Evolutionary conservation across 2,888 invertebrate genomes (phyloP).

Genomic region (Glaucopsyche alexis): DNA sequence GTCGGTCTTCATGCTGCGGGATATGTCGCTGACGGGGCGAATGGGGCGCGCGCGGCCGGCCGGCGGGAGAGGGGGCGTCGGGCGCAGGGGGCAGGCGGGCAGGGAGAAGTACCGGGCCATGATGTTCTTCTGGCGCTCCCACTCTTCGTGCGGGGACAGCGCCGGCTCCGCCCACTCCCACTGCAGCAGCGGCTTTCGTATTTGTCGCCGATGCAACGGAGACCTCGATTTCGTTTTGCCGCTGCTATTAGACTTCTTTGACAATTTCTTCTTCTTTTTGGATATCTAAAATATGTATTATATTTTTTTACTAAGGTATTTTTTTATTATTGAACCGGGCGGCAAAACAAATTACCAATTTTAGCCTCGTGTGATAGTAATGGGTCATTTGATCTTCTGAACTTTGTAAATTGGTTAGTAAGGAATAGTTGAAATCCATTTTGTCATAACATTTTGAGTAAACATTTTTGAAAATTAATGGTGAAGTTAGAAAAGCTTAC

Average conservation of each 20-base stretch:
- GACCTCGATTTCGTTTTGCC: neutral
- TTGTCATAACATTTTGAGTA: too few species aligned
- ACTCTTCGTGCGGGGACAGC: conserved; percentile 28
- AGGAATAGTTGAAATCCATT: too few species aligned
- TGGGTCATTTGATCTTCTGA: too few species aligned
- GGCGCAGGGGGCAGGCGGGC: conserved; percentile 5
- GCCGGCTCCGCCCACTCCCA: neutral
- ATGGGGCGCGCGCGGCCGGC: neutral
- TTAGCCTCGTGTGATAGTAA: too few species aligned
- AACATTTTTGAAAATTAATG: too few species aligned
- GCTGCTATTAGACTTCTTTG: neutral
- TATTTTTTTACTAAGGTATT: too few species aligned
- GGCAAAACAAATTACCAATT: too few species aligned
- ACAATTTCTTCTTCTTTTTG: neutral
- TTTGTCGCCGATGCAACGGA: neutral
- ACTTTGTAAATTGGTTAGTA: too few species aligned
- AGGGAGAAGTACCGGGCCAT: conserved; percentile 30
- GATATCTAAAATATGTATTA: neutral
- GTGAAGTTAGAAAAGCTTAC: too few species aligned
- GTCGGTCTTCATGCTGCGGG: neutral
- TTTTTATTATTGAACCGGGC: too few species aligned
- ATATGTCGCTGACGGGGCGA: neutral
- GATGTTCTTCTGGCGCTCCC: conserved; percentile 32
- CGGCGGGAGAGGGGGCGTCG: neutral
- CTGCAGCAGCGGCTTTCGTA: neutral